Conservation (phyloP, 2,888 invertebrate genomes). For the Pegoplata infirma region DNA sequence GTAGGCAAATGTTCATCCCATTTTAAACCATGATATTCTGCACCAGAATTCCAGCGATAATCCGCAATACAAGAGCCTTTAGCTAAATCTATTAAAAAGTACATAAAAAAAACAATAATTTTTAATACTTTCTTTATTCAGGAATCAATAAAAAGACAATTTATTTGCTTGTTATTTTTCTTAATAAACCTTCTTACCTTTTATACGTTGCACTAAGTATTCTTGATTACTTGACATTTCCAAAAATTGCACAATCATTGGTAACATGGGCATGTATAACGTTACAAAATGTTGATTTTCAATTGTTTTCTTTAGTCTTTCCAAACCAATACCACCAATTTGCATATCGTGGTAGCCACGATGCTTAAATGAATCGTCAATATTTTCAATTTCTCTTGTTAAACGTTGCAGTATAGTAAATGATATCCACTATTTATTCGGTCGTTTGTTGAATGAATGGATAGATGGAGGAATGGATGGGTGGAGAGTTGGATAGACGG, state of each 20-base stretch:
- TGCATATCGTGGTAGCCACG: conserved; percentile 84
- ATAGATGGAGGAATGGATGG: not conserved
- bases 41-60: conserved; percentile 93
- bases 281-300: conserved; percentile 78
- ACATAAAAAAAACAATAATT: not conserved
- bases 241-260: conserved; percentile 86
- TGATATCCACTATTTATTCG: conserved; percentile 86
- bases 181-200: conserved; percentile 75
- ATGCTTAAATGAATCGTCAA: conserved; percentile 84
- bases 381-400: conserved; percentile 84
- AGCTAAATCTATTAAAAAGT: conserved; percentile 52
- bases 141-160: not conserved
- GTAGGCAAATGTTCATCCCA: conserved; percentile 92
- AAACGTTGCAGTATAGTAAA: conserved; percentile 89
- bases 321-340: conserved; percentile 85
- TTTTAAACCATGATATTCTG: conserved; percentile 83
- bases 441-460: not conserved
- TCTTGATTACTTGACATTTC: conserved; percentile 91
- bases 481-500: too few species aligned
- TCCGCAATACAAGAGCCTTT: conserved; percentile 92
- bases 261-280: conserved; percentile 75
- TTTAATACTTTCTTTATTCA: too few species aligned
- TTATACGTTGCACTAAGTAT: conserved; percentile 89
- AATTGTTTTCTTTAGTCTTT: conserved; percentile 86
- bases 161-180: not conserved